Base-by-base conservation (phyloP, 1,140 invertebrate genomes). In the Diuraphis noxia region DNA sequence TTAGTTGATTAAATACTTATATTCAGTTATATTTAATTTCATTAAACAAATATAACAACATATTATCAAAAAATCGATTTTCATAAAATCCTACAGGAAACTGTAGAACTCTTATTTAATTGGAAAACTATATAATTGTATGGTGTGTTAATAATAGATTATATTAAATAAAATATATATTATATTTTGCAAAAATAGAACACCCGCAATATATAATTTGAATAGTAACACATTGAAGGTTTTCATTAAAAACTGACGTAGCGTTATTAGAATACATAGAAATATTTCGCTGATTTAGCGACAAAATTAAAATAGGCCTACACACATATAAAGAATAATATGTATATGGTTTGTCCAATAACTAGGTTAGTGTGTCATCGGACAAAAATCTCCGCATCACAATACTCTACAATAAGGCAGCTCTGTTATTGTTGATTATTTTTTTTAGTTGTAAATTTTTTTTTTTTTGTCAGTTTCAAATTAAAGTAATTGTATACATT, bases 341-440 rank as follows among this genome's bases (percentile, higher is more conserved):
- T 49, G 46, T 81, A 25, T 52, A 40, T 91, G 43, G 77, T n/a
- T 91, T 91, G 40, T 91, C 89, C 72, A 52, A 82, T 30, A 91
- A 91, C 43, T 91, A 25, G 89, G 77, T 91, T 91, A 91, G 89
- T 91, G 77, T 91, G 89, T 91, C 89, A 81, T 91, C 46, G 41
- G 34, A 91, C 89, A 91, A 40, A 91, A 91, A 91, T 91, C 89
- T 91, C 82, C 41, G 41, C 63, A 89, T 89, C 63, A 91, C 89
- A 91, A 91, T 91, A 91, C 43, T 38, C 38, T 82, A 82, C 77
- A 91, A 91, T n/a, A n/a, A n/a, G n/a, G n/a, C n/a, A 77, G 89
- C 43, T 82, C 56, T 91, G 81, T 91, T 91, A 91, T 91, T 91
- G 89, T 91, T 91, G 72, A 91, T 91, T 52, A 46, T 82, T 91